Evolutionary conservation across 2,113 vertebrate genomes (phyloP), one percentile per base, ranked within the genome.

Genomic region (Platysteira castanea): DNA sequence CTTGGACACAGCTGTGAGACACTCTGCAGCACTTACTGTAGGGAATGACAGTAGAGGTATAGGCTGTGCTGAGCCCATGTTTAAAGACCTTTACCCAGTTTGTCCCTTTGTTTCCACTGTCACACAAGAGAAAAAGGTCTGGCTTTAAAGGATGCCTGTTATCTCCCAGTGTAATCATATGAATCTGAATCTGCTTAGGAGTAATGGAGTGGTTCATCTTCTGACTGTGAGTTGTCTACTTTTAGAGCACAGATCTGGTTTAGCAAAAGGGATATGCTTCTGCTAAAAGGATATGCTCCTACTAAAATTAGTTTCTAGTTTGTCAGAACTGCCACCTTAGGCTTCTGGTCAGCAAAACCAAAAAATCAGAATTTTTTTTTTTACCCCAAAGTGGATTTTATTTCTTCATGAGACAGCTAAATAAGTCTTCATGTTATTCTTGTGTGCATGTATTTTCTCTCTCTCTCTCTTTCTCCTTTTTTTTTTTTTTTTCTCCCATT

Each of bases 401-500:
- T 63, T 76, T 90, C 13, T 50, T 69, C 41, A 26, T 64, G 60
- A 68, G 6, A 10, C 70, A 17, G 3, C 39, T 91, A 37, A 76
- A 37, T 42, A 67, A 53, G 10, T 79, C 13, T 71, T 9, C 3
- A 12, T 67, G 19, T 70, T 89, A 20, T 35, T 67, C 9, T 37
- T 80, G 13, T 5, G 5, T n/a, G 31, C 44, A 44, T 37, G 9
- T 37, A 18, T 12, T 10, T 15, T 64, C 6, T 46, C 4, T 27
- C 19, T 27, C 3, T 53, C 7, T 44, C 3, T 39, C 7, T 33
- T 10, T 1, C n/a, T n/a, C n/a, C n/a, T 22, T 14, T 2, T 37
- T 4, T 27, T 10, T 19, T 11, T 15, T 11, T 26, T 3, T 5
- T 9, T 1, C 2, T 2, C 3, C 5, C 18, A 6, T 57, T 41